Percentiles rank a stretch among this genome's conserved stretches.
These are phyloP conservation scores for Stomorhina lunata DNA, from an alignment of 2,888 invertebrate species.

Conservation along the genomic window DNA sequence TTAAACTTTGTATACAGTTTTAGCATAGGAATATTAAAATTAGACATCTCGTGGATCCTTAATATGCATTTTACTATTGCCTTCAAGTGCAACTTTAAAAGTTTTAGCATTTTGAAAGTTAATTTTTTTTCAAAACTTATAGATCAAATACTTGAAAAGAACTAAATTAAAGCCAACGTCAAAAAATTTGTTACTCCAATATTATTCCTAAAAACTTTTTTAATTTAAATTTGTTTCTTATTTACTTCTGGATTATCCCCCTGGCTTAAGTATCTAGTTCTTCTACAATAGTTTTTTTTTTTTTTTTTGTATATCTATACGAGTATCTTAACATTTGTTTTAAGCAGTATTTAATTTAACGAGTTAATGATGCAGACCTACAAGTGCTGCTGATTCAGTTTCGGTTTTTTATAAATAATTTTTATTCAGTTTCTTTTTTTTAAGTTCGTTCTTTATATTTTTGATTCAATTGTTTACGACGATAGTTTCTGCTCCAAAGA, in stretches of 20 bases:
- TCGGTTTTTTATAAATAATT: constrained; percentile 17
- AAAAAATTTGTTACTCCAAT: background rate
- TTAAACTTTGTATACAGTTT: no score
- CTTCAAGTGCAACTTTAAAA: no score
- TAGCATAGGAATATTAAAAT: no score
- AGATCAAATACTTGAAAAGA: no score
- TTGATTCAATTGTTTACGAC: constrained; percentile 51
- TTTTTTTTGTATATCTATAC: no score
- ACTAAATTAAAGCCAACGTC: background rate
- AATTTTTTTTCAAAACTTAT: no score
- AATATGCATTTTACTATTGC: no score
- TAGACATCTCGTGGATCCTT: no score
- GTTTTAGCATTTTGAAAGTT: no score
- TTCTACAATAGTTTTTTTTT: background rate
- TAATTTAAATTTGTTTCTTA: constrained; percentile 7
- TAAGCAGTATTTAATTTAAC: constrained; percentile 63
- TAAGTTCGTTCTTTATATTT: constrained; percentile 24
- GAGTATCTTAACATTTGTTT: constrained; percentile 49
- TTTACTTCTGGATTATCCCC: constrained; percentile 14
- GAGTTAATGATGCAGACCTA: constrained; percentile 70
- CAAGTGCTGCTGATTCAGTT: constrained; percentile 72
- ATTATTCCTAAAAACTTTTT: background rate
- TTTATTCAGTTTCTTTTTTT: constrained; percentile 38
- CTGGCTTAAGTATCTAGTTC: background rate
- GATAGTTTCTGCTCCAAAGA: constrained; percentile 64